These are phyloP conservation scores for Champsocephalus esox DNA, from an alignment of 2,797 vertebrate genomes.

Conservation along the genomic window DNA sequence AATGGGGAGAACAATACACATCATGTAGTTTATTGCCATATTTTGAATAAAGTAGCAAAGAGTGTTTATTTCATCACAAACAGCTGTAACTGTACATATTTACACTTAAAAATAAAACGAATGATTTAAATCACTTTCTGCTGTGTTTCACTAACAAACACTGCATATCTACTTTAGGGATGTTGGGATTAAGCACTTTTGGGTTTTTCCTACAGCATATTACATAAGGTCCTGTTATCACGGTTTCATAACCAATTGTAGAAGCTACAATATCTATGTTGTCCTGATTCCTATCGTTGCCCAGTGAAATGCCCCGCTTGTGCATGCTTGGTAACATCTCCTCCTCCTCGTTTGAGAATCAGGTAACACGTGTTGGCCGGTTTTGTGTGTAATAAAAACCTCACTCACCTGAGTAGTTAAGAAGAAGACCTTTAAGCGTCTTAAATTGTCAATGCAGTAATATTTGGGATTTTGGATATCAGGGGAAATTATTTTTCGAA, in stretches of 20 bases:
- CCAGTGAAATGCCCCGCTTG: not conserved
- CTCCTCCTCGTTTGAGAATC: not conserved
- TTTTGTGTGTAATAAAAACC: not conserved
- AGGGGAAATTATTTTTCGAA: no score
- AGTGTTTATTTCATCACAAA: not conserved
- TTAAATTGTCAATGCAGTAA: not conserved
- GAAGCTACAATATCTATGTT: not conserved
- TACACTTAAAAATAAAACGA: conserved; percentile 2
- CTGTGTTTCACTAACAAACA: conserved; percentile 12
- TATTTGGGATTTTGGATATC: not conserved
- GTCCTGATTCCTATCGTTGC: no score
- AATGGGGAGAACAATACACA: not conserved
- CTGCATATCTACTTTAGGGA: no score
- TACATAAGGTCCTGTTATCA: no score
- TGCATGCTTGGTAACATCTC: not conserved
- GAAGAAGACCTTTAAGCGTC: not conserved
- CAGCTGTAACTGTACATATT: not conserved
- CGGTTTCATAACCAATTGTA: not conserved
- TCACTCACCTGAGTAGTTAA: not conserved
- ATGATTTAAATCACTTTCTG: conserved; percentile 15
- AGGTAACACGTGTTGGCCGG: not conserved
- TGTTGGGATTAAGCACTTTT: no score
- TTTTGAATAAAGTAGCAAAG: not conserved
- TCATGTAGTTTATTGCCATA: not conserved
- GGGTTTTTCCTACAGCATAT: no score